phyloP scores from a whole-genome alignment of 1,140 invertebrate species.

The Magallana ariakensis region DNA sequence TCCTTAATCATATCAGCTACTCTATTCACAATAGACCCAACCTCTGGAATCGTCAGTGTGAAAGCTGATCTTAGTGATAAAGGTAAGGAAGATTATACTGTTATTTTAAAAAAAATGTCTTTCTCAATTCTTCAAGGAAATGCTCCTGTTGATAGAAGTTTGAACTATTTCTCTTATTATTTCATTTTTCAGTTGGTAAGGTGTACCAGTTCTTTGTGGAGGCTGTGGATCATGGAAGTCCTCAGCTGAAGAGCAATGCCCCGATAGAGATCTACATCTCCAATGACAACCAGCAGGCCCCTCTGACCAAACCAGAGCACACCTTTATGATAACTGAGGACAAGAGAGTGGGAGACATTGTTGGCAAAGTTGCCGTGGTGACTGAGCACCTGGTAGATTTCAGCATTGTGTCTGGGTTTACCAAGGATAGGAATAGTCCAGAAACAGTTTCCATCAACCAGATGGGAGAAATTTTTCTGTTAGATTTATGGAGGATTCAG shows the following conservation, averaged over 20 bases:
- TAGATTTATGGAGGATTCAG: constrained; percentile 81
- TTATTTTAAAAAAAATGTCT: neutral
- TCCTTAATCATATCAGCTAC: constrained; percentile 69
- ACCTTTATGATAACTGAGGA: constrained; percentile 90
- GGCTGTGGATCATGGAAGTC: constrained; percentile 88
- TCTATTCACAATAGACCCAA: constrained; percentile 66
- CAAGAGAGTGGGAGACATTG: constrained; percentile 82
- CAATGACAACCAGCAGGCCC: constrained; percentile 85
- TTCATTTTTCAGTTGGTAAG: constrained; percentile 85
- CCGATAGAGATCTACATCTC: constrained; percentile 89
- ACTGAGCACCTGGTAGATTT: constrained; percentile 81
- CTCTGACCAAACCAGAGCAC: constrained; percentile 83
- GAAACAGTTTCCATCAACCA: constrained; percentile 87
- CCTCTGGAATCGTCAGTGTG: constrained; percentile 66
- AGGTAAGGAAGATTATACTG: constrained; percentile 48
- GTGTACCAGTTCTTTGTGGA: constrained; percentile 93
- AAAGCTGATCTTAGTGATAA: constrained; percentile 56
- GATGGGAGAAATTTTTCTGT: constrained; percentile 88
- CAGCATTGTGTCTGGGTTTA: constrained; percentile 85
- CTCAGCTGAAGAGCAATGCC: constrained; percentile 86
- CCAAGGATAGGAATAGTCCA: constrained; percentile 68
- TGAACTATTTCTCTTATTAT: neutral
- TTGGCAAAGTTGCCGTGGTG: constrained; percentile 75
- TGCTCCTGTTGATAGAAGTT: neutral
- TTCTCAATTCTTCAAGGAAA: neutral